These are phyloP conservation scores for Garra rufa DNA, from an alignment of 2,113 vertebrate species.

Conservation along the genomic window DNA sequence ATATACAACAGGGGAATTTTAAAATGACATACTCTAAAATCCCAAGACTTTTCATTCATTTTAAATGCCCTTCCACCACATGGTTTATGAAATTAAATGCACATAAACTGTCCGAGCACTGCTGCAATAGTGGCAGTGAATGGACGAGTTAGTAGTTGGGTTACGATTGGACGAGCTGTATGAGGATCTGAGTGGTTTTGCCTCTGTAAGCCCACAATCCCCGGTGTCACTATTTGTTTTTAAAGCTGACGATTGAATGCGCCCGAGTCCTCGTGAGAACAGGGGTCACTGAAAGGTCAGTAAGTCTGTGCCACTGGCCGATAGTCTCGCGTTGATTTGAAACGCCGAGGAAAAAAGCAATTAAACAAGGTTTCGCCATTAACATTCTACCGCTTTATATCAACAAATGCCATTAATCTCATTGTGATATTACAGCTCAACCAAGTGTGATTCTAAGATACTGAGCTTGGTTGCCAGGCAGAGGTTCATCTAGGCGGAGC, in stretches of 20 bases:
- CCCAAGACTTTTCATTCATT: background rate
- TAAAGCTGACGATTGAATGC: conserved; percentile 59
- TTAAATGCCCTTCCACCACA: background rate
- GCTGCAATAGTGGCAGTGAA: conserved; percentile 37
- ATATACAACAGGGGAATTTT: background rate
- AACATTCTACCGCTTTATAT: background rate
- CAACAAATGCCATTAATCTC: background rate
- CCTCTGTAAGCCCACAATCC: conserved; percentile 47
- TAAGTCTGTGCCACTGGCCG: conserved; percentile 53
- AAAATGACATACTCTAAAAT: background rate
- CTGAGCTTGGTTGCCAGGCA: conserved; percentile 18
- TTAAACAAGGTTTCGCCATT: background rate
- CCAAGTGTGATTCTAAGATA: background rate
- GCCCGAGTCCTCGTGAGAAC: conserved; percentile 54
- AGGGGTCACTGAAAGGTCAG: conserved; percentile 76
- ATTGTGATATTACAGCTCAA: background rate
- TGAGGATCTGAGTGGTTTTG: background rate
- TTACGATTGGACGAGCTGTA: background rate
- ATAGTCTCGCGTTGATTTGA: background rate
- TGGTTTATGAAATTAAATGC: background rate
- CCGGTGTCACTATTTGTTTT: conserved; percentile 64
- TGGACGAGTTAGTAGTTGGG: background rate
- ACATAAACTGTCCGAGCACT: background rate
- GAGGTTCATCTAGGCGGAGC: conserved; percentile 1
- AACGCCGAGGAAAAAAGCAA: background rate